A percentile compares a stretch with the other conserved stretches of the same genome.
Evolutionary conservation across 2,888 invertebrate species (phyloP).

Genomic region (Lithophane leautieri): DNA sequence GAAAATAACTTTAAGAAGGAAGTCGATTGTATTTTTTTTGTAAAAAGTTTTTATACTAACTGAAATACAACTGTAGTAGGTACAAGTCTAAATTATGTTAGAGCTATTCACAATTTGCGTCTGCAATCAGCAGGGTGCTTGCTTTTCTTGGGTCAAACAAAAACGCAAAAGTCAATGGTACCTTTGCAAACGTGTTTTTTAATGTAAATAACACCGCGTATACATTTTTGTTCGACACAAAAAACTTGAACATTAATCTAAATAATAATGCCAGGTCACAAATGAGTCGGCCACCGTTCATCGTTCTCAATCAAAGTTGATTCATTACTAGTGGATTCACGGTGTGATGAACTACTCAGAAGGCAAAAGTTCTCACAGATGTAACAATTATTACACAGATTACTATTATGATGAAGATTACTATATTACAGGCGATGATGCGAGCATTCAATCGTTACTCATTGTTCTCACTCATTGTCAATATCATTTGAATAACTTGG

Average conservation of each 20-base stretch:
- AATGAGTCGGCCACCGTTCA: slow-evolving; percentile 31
- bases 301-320: slow-evolving; percentile 25
- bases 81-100: background rate
- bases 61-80: background rate
- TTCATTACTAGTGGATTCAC: slow-evolving; percentile 18
- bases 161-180: slow-evolving; percentile 5
- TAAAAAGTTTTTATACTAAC: too few species aligned
- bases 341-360: slow-evolving; percentile 31
- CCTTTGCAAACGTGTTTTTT: slow-evolving; percentile 15
- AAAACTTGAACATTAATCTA: slow-evolving; percentile 41
- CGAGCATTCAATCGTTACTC: slow-evolving; percentile 42
- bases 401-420: slow-evolving; percentile 32
- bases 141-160: background rate
- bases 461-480: slow-evolving; percentile 45
- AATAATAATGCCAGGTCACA: slow-evolving; percentile 37
- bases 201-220: slow-evolving; percentile 7
- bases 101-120: background rate
- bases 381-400: slow-evolving; percentile 40
- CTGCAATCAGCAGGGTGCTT: slow-evolving; percentile 8
- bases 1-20: too few species aligned
- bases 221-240: slow-evolving; percentile 13
- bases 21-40: too few species aligned
- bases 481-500: slow-evolving; percentile 33
- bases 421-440: slow-evolving; percentile 15
- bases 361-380: slow-evolving; percentile 47